Conservation (phyloP, 2,113 vertebrate genomes). For the Actenoides hombroni region DNA sequence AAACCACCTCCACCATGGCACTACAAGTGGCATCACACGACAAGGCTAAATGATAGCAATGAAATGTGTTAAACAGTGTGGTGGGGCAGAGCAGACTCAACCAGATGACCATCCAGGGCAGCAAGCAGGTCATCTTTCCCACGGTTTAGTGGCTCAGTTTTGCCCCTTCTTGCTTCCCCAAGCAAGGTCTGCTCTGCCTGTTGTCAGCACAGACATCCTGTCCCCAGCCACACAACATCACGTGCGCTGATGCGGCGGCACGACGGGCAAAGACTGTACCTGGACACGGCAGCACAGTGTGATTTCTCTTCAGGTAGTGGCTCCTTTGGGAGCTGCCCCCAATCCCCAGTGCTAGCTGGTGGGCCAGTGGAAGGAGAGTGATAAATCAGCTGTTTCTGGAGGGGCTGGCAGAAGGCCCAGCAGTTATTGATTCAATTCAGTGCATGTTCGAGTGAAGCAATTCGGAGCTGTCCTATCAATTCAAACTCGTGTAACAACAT, state of each 20-base stretch:
- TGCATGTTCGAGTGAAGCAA: neutral
- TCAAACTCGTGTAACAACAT: neutral
- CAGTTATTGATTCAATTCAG: neutral
- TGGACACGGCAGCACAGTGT: neutral
- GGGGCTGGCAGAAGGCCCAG: neutral
- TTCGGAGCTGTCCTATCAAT: conserved; percentile 4
- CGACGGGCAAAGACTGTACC: accelerated
- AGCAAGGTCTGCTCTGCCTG: neutral
- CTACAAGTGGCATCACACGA: accelerated
- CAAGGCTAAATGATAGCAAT: neutral
- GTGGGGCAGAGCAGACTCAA: neutral
- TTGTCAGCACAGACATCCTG: neutral
- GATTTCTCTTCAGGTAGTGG: neutral
- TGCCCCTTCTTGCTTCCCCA: neutral
- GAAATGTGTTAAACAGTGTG: neutral
- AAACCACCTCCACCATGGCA: neutral
- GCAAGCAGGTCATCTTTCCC: neutral
- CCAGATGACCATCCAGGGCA: neutral
- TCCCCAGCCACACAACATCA: neutral
- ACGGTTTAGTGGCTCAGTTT: neutral
- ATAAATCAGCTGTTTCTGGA: neutral
- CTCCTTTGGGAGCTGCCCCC: neutral
- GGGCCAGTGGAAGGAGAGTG: neutral
- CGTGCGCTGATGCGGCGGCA: accelerated
- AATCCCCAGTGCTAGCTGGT: neutral